Evolutionary conservation across 2,797 vertebrate genomes (phyloP).

Genomic region (Clarias platycephalus): DNA sequence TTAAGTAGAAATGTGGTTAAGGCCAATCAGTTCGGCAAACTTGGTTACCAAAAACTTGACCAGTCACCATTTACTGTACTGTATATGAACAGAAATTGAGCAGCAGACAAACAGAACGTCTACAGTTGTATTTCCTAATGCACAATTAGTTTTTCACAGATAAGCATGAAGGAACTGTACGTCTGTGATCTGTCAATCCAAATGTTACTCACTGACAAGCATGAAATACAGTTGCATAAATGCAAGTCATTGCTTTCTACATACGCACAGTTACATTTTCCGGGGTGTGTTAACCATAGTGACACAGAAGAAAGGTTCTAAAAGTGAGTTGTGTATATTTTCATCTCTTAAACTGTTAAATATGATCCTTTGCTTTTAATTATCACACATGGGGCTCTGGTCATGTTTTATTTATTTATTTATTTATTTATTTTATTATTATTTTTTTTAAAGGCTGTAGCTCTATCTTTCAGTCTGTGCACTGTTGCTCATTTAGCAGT

Average conservation of each 20-base stretch:
- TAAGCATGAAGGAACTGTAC: slow-evolving; percentile 68
- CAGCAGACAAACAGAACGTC: not conserved
- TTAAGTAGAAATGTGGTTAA: not conserved
- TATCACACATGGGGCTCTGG: no score
- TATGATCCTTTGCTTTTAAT: not conserved
- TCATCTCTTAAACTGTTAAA: not conserved
- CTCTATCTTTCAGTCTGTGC: not conserved
- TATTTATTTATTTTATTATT: no score
- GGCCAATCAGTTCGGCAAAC: no score
- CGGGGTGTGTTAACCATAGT: not conserved
- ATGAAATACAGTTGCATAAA: slow-evolving; percentile 16
- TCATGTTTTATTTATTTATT: not conserved
- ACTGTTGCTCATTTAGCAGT: not conserved
- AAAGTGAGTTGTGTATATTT: slow-evolving; percentile 38
- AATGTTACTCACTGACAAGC: slow-evolving; percentile 25
- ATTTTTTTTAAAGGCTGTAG: not conserved
- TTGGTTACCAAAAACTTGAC: not conserved
- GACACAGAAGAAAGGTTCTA: not conserved
- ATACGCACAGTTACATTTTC: not conserved
- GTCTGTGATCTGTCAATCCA: slow-evolving; percentile 39
- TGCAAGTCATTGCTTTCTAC: slow-evolving; percentile 33
- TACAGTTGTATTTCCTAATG: not conserved
- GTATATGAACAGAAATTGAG: not conserved
- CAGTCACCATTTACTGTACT: not conserved
- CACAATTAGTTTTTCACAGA: slow-evolving; percentile 39